phyloP scores from a whole-genome alignment of 2,113 vertebrate genomes.

The Kobus ellipsiprymnus region DNA sequence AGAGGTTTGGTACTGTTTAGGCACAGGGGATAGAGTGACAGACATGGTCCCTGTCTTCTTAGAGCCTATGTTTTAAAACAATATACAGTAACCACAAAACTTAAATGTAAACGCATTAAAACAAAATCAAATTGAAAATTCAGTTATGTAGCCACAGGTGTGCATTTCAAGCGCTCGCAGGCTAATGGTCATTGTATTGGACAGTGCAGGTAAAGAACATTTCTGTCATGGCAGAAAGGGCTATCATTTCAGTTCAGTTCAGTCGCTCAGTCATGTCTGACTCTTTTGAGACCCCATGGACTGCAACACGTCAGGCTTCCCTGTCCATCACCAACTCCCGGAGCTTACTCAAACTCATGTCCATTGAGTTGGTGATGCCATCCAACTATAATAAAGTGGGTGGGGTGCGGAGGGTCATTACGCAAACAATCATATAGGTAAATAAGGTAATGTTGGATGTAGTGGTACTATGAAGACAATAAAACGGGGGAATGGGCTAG shows the following conservation, averaged over 20 bases:
- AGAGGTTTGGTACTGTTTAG: not conserved
- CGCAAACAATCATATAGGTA: not conserved
- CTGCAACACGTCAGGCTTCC: not conserved
- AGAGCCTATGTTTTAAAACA: not conserved
- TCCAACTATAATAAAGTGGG: not conserved
- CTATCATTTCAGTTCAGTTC: not conserved
- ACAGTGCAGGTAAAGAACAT: not conserved
- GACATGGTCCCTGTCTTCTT: not conserved
- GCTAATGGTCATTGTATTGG: not conserved
- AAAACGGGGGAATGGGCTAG: not conserved
- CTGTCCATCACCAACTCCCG: not conserved
- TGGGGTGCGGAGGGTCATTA: not conserved
- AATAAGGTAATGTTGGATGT: not conserved
- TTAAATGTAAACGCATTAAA: not conserved
- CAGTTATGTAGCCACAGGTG: not conserved
- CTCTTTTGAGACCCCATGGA: not conserved
- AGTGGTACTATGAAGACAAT: not conserved
- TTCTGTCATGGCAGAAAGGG: not conserved
- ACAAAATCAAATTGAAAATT: not conserved
- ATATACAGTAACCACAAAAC: not conserved
- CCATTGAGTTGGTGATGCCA: not conserved
- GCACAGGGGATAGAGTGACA: not conserved
- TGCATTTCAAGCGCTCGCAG: not conserved
- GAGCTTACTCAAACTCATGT: not conserved
- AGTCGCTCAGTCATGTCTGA: not conserved